Conservation (phyloP, 2,113 vertebrate species). For the Lontra canadensis region DNA sequence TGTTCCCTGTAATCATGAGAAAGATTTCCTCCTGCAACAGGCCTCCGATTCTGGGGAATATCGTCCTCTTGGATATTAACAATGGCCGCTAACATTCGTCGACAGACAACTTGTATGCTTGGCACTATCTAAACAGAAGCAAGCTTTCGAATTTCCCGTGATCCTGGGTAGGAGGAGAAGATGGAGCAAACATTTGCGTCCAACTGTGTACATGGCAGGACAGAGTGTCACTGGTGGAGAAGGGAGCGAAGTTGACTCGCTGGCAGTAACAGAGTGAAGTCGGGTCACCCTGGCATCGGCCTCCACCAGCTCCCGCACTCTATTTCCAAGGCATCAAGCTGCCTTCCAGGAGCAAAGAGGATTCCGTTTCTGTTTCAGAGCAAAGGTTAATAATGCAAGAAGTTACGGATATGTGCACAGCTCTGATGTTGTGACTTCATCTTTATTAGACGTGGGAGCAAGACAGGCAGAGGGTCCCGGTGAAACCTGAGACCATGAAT, state of each 20-base stretch:
- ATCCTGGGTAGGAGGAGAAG: not conserved
- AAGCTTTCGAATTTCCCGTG: not conserved
- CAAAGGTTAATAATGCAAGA: constrained; percentile 43
- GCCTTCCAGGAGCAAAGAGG: not conserved
- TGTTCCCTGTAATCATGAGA: not conserved
- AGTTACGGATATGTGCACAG: not conserved
- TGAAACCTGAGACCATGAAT: constrained; percentile 45
- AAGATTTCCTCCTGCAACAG: not conserved
- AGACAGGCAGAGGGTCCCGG: not conserved
- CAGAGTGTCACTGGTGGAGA: not conserved
- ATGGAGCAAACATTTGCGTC: not conserved
- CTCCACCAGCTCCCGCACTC: not conserved
- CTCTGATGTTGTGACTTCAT: not conserved
- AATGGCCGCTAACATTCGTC: not conserved
- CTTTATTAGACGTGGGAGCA: constrained; percentile 39
- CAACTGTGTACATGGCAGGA: not conserved
- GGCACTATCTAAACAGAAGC: not conserved
- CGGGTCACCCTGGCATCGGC: not conserved
- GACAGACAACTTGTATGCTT: not conserved
- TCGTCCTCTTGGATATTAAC: not conserved
- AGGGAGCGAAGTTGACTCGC: not conserved
- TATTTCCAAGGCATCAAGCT: not conserved
- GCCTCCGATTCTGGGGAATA: not conserved
- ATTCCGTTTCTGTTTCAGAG: not conserved
- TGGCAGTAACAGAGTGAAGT: not conserved